Percentiles rank a stretch among this genome's conserved stretches.
These are phyloP conservation scores for Stichopus horrens DNA, from an alignment of 53 echinoderm and acorn worm species.

Conservation along the genomic window DNA sequence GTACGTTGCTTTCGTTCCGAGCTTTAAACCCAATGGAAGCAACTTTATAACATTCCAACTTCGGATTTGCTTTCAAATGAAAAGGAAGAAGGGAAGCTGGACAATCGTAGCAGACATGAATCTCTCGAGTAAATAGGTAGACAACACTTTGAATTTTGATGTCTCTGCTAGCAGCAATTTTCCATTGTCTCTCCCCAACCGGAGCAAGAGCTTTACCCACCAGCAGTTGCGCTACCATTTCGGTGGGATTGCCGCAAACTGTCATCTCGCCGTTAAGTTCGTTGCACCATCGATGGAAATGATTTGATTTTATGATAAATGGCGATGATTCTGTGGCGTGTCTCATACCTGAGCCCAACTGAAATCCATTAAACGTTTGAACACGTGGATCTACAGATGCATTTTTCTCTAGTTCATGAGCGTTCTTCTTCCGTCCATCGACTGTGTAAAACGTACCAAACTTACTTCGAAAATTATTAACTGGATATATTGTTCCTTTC, in stretches of 20 bases:
- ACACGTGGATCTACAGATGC: background rate
- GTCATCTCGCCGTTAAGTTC: constrained; percentile 28
- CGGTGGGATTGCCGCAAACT: constrained; percentile 23
- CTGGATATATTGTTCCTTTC: constrained; percentile 15
- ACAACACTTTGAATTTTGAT: background rate
- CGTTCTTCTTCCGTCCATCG: background rate
- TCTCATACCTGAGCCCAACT: background rate
- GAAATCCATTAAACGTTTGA: background rate
- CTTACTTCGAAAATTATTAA: background rate
- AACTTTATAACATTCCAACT: background rate
- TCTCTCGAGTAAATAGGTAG: background rate
- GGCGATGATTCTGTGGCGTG: background rate
- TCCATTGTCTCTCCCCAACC: constrained; percentile 13
- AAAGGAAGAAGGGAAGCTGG: background rate
- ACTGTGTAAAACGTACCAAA: background rate
- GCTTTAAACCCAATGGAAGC: background rate
- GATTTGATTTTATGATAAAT: background rate
- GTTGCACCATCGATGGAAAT: constrained; percentile 22
- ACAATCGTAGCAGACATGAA: constrained; percentile 16
- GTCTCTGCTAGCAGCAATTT: background rate
- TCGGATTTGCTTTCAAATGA: background rate
- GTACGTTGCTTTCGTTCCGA: background rate
- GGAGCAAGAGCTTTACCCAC: constrained; percentile 16
- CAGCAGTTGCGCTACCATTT: constrained; percentile 21
- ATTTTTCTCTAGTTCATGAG: too few relatives aligned